Evolutionary conservation across 2,888 invertebrate species (phyloP), one percentile per base, ranked within the genome.

Genomic region (Calameuta idolon): DNA sequence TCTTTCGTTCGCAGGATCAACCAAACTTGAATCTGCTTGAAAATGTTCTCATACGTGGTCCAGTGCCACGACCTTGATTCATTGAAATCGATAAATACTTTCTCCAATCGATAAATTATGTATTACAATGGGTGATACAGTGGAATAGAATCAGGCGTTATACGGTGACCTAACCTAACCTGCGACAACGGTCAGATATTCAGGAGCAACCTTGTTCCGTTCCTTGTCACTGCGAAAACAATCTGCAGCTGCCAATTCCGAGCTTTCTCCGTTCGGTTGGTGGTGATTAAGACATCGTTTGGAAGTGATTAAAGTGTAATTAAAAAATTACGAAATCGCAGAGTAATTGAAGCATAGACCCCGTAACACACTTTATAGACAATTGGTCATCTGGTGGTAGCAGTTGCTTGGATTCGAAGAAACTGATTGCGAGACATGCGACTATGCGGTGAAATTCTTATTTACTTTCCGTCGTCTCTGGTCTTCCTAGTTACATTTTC

Each of bases 241-340:
- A 55, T 55, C 55, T 55, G 55, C 55, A 55, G 9, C 55, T 5
- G 55, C 15, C 55, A 55, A 55, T 55, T 55, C 23, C 55, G 55
- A 55, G 71, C 71, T 71, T 71, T 71, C 71, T 71, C 71, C 12
- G 71, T 71, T 55, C 71, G 71, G 33, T 3, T 31, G 71, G 31
- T 1, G 12, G 71, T 9, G 9, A 71, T 71, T 71, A 71, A 71
- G 71, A 71, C 33, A 71, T 71, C 71, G 31, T 71, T 71, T 71
- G 33, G 71, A 55, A 23, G 55, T 55, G 55, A 55, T 55, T 55
- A 55, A 40, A 76, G 77, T 77, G 79, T 79, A 83, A 84, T 84
- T 83, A 83, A 83, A 83, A 83, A 83, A 84, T 85, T 83, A 84
- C 83, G 81, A 84, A 85, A 84, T 81, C 81, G 79, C 23, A 75